Evolutionary conservation across 2,888 invertebrate species (phyloP).

Genomic region (Syritta pipiens): DNA sequence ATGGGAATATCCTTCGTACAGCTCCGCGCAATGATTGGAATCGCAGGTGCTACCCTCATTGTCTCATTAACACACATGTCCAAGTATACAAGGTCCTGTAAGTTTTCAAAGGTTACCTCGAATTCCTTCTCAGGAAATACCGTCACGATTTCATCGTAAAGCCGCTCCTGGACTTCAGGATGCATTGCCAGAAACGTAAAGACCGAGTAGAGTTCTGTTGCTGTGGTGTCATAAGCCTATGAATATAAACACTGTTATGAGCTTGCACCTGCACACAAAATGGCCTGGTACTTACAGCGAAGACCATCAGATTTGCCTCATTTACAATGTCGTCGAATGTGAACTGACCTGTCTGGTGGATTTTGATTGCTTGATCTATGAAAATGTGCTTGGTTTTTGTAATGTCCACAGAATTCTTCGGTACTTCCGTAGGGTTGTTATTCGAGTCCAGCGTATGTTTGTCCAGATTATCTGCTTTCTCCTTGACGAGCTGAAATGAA

Average conservation of each 20-base stretch:
- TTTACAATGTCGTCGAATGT: constrained; percentile 40
- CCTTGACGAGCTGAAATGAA: neutral
- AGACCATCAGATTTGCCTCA: constrained; percentile 62
- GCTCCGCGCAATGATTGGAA: constrained; percentile 69
- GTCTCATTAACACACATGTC: constrained; percentile 71
- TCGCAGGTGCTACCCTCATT: constrained; percentile 69
- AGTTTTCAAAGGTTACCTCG: constrained; percentile 60
- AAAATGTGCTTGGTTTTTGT: constrained; percentile 65
- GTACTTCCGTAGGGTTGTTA: no score
- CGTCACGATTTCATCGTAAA: constrained; percentile 71
- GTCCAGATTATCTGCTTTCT: no score
- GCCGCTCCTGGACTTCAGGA: constrained; percentile 69
- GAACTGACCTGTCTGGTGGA: constrained; percentile 20
- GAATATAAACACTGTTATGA: constrained; percentile 70
- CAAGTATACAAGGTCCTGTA: constrained; percentile 69
- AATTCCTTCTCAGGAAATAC: constrained; percentile 71
- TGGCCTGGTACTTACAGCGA: constrained; percentile 53
- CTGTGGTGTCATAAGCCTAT: constrained; percentile 72
- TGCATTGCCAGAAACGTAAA: constrained; percentile 72
- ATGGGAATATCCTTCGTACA: constrained; percentile 50
- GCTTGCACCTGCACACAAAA: no score
- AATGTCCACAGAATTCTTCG: no score
- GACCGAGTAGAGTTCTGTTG: constrained; percentile 69
- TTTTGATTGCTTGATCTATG: constrained; percentile 66
- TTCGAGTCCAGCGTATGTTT: no score